Conservation (phyloP, 2,888 invertebrate species). For the Pterostichus niger region DNA sequence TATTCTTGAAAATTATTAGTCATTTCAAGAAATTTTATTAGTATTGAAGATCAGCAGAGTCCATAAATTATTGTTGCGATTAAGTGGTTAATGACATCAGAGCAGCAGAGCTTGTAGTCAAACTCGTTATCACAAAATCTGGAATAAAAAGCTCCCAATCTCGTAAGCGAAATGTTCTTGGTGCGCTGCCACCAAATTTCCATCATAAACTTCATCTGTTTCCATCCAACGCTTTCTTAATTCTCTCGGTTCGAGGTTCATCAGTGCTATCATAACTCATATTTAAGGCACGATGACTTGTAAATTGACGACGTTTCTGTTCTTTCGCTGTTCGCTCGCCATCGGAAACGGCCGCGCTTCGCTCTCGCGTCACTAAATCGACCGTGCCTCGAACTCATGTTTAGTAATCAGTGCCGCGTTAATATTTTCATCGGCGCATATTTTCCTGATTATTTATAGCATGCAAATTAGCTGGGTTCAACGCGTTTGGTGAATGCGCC, state of each 20-base stretch:
- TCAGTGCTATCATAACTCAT: slow-evolving; percentile 58
- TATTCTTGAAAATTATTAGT: slow-evolving; percentile 7
- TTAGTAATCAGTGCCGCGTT: slow-evolving; percentile 57
- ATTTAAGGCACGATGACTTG: slow-evolving; percentile 42
- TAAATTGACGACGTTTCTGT: slow-evolving; percentile 51
- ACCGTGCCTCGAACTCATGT: slow-evolving; percentile 55
- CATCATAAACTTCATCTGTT: slow-evolving; percentile 59
- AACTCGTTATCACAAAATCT: slow-evolving; percentile 40
- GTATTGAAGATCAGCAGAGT: slow-evolving; percentile 32
- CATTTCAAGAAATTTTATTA: slow-evolving; percentile 34
- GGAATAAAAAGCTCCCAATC: slow-evolving; percentile 33
- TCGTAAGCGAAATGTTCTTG: slow-evolving; percentile 18
- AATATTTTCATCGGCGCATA: slow-evolving; percentile 54
- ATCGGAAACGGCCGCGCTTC: neutral
- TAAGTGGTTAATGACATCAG: slow-evolving; percentile 33
- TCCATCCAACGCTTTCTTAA: slow-evolving; percentile 58
- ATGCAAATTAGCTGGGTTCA: slow-evolving; percentile 53
- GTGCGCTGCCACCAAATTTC: slow-evolving; percentile 36
- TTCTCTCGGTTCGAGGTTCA: slow-evolving; percentile 56
- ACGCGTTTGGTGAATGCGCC: slow-evolving; percentile 37
- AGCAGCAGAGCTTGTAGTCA: slow-evolving; percentile 18
- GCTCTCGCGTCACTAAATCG: slow-evolving; percentile 29
- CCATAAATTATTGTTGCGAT: slow-evolving; percentile 46
- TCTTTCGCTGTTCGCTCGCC: slow-evolving; percentile 30
- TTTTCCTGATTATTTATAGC: slow-evolving; percentile 59